Evolutionary conservation across 2,113 vertebrate species (phyloP), one percentile per base, ranked within the genome.

Genomic region (Albula glossodonta): DNA sequence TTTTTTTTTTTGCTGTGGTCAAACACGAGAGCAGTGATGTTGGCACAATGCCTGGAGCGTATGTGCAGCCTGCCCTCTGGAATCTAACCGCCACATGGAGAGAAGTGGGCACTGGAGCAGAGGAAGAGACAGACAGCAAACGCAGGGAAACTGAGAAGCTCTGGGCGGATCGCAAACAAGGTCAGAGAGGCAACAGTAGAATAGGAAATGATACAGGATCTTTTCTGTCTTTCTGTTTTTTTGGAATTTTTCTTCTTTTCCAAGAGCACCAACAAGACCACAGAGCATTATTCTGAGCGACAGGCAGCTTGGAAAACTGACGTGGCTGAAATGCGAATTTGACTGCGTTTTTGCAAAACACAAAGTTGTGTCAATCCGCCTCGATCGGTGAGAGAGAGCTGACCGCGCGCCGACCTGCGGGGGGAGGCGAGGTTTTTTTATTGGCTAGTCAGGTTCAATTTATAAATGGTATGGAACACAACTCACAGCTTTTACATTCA

Each of bases 131-230:
- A 89, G 87, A 85, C 70, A 81, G 85, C 83, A 10, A 85, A 82
- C 88, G 84, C 88, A 12, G 88, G 87, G 89, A 94, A 89, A 91
- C 86, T 51, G 88, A 93, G 90, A 93, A 88, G 91, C 86, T 81
- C 49, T 48, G 86, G 85, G 89, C 87, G 51, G 90, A 94, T 94
- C 89, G 88, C 87, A 91, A 93, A 92, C 92, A 93, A 95, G 93
- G 93, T 94, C 93, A 93, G 90, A 90, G 84, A 94, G 93, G 90
- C 90, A 88, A 82, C 13, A 89, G 86, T 90, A 90, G 87, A 95
- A 94, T 91, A 94, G 94, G 93, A 95, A 95, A 90, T 88, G 94
- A 94, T 90, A 95, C 91, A 89, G 90, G 91, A 95, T 94, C 93
- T 91, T 31, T 60, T 17, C 25, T 79, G n/a, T n/a, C n/a, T 74